Evolutionary conservation across 2,797 vertebrate species (phyloP), one percentile per base, ranked within the genome.

Genomic region (Lacerta viridis): DNA sequence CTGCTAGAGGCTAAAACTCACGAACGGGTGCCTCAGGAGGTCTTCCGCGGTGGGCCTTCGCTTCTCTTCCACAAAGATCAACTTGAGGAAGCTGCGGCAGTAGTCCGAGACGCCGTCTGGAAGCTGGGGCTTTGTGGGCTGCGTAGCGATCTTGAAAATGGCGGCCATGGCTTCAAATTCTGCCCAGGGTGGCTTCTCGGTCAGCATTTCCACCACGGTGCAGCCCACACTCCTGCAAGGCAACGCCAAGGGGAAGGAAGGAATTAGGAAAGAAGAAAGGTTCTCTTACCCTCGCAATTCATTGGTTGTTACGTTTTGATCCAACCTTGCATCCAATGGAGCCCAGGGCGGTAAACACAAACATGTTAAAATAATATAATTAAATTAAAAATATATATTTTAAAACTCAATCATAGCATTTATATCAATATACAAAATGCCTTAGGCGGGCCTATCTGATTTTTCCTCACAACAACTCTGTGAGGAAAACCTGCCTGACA

Each of bases 131-230:
- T 98, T 98, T 29, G 98, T 99, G 0, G 98, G 98, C 95, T 99
- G 98, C 0, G 98, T 99, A 85, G 98, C 98, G 0, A 99, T 99
- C 93, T 99, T 99, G 94, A 99, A 99, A 92, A 99, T 99, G 71
- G 98, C 98, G 0, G 98, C 98, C 98, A 99, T 99, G 90, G 98
- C 98, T 96, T 99, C 98, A 0, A 97, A 99, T 94, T 99, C 98
- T 0, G 98, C 98, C 98, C 98, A 99, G 0, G 98, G 98, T 0
- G 98, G 98, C 90, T 99, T 99, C 95, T 99, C 98, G 1, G 98
- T 99, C 95, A 99, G 76, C 98, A 99, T 99, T 94, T 99, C 98
- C 91, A 99, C 98, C 66, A 99, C 98, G 0, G 98, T 99, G 95
- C 98, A 99, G 25, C 98, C 98, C 66, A 98, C 97, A 10, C 98